Conservation (phyloP, 2,113 vertebrate species). For the Rattus rattus region DNA sequence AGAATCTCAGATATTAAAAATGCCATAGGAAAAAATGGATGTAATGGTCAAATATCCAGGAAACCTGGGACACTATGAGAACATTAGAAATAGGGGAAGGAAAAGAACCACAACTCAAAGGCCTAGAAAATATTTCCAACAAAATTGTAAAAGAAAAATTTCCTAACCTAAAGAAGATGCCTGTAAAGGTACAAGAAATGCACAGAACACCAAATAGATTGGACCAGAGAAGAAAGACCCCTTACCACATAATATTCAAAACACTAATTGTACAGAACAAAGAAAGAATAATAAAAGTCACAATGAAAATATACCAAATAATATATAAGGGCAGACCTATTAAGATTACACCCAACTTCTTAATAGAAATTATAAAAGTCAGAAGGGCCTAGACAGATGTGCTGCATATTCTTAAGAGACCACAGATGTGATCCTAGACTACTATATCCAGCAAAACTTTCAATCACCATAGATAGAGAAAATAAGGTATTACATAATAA, state of each 20-base stretch:
- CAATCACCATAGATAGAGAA: background rate
- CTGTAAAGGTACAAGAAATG: accelerated
- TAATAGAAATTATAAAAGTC: background rate
- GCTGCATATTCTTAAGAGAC: background rate
- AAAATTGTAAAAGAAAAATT: background rate
- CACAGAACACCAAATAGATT: background rate
- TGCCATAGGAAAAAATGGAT: background rate
- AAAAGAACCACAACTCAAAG: background rate
- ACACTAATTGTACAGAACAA: background rate
- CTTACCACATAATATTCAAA: background rate
- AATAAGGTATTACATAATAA: background rate
- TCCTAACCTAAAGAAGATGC: background rate
- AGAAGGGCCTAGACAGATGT: background rate
- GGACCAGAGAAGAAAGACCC: background rate
- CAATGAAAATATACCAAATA: background rate
- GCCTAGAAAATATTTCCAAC: background rate
- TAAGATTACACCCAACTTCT: background rate
- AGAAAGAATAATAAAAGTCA: background rate
- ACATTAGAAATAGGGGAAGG: background rate
- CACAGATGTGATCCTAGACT: background rate
- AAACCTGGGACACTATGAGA: background rate
- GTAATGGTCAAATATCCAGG: background rate
- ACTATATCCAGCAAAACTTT: background rate
- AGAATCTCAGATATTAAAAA: background rate
- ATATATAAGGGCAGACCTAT: background rate